Percentiles rank a stretch among this genome's conserved stretches.
These are phyloP conservation scores for Scytalopus superciliaris DNA, from an alignment of 2,113 vertebrate species.

Conservation along the genomic window DNA sequence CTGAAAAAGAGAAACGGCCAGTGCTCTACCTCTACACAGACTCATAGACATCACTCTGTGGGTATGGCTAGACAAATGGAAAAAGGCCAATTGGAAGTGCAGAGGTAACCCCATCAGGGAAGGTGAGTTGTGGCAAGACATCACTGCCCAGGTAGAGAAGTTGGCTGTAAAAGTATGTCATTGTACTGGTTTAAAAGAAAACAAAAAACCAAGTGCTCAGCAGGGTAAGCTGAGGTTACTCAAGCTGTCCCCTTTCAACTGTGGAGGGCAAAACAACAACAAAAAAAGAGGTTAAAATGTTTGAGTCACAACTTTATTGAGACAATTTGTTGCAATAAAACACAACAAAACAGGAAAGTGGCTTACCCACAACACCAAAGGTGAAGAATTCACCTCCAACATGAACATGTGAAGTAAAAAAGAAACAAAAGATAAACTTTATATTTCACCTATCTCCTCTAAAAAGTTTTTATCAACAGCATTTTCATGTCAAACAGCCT, in stretches of 20 bases:
- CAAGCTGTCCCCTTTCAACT: neutral
- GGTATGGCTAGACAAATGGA: accelerated
- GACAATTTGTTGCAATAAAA: neutral
- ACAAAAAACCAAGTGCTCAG: neutral
- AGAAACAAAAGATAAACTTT: neutral
- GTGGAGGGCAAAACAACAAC: neutral
- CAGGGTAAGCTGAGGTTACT: neutral
- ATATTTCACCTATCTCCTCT: neutral
- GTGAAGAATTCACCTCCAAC: neutral
- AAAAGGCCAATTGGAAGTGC: neutral
- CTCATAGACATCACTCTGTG: neutral
- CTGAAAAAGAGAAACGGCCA: neutral
- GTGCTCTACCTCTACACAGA: neutral
- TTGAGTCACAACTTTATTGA: neutral
- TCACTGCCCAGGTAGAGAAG: neutral
- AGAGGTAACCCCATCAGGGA: neutral
- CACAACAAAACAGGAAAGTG: neutral
- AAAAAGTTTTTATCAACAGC: neutral
- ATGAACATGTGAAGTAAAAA: neutral
- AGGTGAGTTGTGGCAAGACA: neutral
- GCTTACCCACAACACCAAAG: neutral
- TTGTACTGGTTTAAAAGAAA: neutral
- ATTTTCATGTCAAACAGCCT: neutral
- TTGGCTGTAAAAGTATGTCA: neutral
- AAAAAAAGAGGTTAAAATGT: neutral